These are phyloP conservation scores for Premnoplex brunnescens DNA, from an alignment of 2,797 vertebrate genomes.

Conservation along the genomic window DNA sequence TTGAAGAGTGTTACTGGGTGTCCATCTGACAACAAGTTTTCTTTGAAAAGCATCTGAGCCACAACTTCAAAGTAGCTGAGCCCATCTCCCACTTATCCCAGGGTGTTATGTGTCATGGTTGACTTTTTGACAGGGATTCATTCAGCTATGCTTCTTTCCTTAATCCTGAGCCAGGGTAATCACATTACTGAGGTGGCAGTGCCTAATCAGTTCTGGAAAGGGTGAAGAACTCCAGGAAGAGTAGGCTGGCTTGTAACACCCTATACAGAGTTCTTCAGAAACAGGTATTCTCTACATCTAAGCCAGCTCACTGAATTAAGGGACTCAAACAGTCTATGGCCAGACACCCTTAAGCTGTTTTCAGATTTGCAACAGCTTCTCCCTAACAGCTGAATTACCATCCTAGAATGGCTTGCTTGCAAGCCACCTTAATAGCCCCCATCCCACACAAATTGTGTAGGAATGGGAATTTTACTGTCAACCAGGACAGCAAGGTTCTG, in stretches of 20 bases:
- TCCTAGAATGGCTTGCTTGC: not conserved
- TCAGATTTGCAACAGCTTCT: not conserved
- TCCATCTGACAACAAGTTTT: not conserved
- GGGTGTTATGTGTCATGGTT: not conserved
- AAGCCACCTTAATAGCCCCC: rapidly evolving
- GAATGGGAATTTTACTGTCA: not conserved
- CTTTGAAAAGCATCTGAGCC: not conserved
- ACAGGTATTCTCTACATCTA: not conserved
- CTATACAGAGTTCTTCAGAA: not conserved
- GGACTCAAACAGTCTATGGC: not conserved
- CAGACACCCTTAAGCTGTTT: not conserved
- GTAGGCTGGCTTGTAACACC: not conserved
- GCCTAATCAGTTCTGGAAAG: not conserved
- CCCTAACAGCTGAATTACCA: not conserved
- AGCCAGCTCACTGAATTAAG: not conserved
- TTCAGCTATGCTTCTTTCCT: not conserved
- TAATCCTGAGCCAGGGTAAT: not conserved
- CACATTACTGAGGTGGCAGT: not conserved
- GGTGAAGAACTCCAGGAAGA: not conserved
- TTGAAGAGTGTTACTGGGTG: not conserved
- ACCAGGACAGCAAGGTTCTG: not conserved
- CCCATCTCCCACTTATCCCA: not conserved
- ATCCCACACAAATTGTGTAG: not conserved
- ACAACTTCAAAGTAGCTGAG: not conserved
- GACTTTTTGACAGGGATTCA: not conserved